Evolutionary conservation across 2,888 invertebrate species (phyloP).

Genomic region (Melinaea marsaeus): DNA sequence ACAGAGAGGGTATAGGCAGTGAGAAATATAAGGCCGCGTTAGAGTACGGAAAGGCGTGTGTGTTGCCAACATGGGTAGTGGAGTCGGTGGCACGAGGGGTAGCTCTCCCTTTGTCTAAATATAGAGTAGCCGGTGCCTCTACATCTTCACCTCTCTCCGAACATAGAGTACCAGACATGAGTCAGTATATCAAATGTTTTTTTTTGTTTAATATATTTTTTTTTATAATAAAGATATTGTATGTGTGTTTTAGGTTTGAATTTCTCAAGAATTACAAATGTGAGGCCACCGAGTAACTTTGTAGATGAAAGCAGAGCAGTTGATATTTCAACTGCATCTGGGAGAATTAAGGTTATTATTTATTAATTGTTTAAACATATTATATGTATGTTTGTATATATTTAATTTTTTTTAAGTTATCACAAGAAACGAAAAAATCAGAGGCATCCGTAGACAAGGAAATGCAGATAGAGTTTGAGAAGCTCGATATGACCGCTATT

Average conservation of each 20-base stretch:
- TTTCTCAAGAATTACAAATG: constrained; percentile 67
- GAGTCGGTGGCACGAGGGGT: constrained; percentile 86
- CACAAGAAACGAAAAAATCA: constrained; percentile 52
- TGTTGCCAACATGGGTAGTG: constrained; percentile 86
- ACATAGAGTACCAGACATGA: constrained; percentile 67
- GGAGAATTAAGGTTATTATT: constrained; percentile 53
- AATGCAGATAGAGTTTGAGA: constrained; percentile 55
- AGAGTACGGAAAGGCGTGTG: constrained; percentile 79
- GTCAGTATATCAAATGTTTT: constrained; percentile 46
- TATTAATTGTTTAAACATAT: not conserved
- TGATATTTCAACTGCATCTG: constrained; percentile 54
- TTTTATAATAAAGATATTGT: not conserved
- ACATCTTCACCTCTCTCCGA: constrained; percentile 85
- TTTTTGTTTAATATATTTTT: not conserved
- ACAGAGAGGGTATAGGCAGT: constrained; percentile 80
- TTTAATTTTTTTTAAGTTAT: constrained; percentile 40
- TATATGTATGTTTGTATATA: no score
- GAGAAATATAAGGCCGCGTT: constrained; percentile 83
- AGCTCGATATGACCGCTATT: constrained; percentile 79
- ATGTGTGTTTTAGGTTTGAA: constrained; percentile 54
- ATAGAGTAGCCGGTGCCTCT: constrained; percentile 77
- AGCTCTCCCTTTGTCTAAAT: constrained; percentile 79
- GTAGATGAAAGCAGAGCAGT: constrained; percentile 62
- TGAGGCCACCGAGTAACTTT: constrained; percentile 55
- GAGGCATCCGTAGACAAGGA: constrained; percentile 57